Conservation (phyloP, 2,888 invertebrate genomes). For the Acanthosepion esculentum region DNA sequence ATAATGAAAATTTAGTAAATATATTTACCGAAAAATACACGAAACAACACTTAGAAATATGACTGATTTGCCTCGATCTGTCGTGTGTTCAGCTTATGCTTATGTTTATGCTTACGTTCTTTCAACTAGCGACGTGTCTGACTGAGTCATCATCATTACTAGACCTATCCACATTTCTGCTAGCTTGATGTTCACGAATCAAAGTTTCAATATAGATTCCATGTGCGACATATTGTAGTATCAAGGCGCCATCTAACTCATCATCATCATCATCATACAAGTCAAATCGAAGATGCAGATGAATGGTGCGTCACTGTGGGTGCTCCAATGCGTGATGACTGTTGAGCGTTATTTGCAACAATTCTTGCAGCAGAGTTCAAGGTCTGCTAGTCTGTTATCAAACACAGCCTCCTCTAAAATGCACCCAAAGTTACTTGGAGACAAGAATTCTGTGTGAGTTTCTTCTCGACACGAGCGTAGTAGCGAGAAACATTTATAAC, state of each 20-base stretch:
- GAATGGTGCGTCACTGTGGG: background rate
- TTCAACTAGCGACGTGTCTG: too few species aligned
- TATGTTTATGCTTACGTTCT: too few species aligned
- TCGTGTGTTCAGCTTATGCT: too few species aligned
- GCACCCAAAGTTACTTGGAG: background rate
- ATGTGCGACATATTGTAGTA: too few species aligned
- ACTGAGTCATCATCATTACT: too few species aligned
- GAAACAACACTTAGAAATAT: too few species aligned
- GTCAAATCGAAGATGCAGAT: constrained; percentile 47
- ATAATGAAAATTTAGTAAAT: too few species aligned
- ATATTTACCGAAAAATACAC: too few species aligned
- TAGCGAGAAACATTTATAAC: background rate
- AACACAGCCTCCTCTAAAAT: background rate
- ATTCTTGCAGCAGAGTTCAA: background rate
- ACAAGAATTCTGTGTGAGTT: background rate
- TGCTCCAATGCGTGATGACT: constrained; percentile 17
- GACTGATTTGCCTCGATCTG: too few species aligned
- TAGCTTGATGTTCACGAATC: too few species aligned
- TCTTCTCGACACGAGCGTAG: constrained; percentile 24
- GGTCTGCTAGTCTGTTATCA: constrained; percentile 1
- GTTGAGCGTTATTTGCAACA: constrained; percentile 37
- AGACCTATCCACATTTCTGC: too few species aligned
- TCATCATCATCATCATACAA: background rate
- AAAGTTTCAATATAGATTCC: too few species aligned
- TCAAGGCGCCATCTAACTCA: background rate